These are phyloP conservation scores for Furcula furcula DNA, from an alignment of 2,888 invertebrate genomes.

Conservation along the genomic window DNA sequence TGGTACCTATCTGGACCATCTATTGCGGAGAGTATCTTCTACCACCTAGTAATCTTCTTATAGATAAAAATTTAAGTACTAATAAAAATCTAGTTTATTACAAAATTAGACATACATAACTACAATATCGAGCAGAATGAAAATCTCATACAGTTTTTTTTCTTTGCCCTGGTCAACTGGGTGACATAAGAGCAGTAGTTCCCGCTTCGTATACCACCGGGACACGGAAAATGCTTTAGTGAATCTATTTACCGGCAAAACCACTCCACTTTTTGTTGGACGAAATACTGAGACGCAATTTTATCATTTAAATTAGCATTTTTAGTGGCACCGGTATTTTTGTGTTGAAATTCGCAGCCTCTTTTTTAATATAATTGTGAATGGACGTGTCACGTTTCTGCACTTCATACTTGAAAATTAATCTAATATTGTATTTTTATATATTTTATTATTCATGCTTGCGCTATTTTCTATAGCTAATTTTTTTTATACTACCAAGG, in stretches of 20 bases:
- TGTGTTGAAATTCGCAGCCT: slow-evolving; percentile 5
- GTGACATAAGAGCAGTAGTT: no score
- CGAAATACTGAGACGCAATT: slow-evolving; percentile 39
- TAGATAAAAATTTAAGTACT: no score
- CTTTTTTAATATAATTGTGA: slow-evolving; percentile 16
- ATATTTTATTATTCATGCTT: neutral
- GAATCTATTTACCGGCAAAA: slow-evolving; percentile 66
- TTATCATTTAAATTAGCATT: slow-evolving; percentile 34
- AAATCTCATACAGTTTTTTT: no score
- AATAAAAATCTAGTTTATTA: no score
- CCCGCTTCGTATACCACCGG: slow-evolving; percentile 39
- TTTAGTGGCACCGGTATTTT: slow-evolving; percentile 12
- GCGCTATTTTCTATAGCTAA: neutral
- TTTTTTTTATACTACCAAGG: neutral
- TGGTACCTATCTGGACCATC: no score
- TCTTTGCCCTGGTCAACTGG: slow-evolving; percentile 28
- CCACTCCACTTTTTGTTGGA: slow-evolving; percentile 53
- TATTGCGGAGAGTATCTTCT: no score
- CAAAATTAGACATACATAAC: no score
- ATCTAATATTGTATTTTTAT: neutral
- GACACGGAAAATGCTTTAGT: slow-evolving; percentile 74
- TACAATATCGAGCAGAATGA: no score
- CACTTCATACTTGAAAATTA: slow-evolving; percentile 4
- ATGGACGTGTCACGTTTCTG: slow-evolving; percentile 5
- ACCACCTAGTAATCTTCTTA: no score